Evolutionary conservation across 2,888 invertebrate species (phyloP).

Genomic region (Thalpophila matura): DNA sequence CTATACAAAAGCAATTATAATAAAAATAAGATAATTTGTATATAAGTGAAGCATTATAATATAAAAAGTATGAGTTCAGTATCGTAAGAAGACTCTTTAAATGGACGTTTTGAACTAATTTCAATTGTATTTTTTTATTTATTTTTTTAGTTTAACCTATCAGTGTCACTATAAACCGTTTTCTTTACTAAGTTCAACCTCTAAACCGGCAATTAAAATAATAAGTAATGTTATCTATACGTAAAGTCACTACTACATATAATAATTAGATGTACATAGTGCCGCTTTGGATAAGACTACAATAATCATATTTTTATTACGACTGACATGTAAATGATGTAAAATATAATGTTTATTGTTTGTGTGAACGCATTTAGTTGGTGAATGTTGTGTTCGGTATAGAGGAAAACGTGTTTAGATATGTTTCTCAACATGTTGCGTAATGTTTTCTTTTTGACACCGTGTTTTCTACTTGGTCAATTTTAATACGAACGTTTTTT

Average conservation of each 20-base stretch:
- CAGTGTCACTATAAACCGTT: not conserved
- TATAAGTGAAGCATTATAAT: too few relatives aligned
- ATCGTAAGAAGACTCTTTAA: too few relatives aligned
- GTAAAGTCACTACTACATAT: slow-evolving; percentile 64
- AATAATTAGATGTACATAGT: slow-evolving; percentile 68
- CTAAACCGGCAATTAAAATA: slow-evolving; percentile 35
- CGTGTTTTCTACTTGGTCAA: slow-evolving; percentile 14
- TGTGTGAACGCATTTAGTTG: slow-evolving; percentile 76
- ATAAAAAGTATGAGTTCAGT: too few relatives aligned
- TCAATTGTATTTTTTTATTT: too few relatives aligned
- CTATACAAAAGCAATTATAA: too few relatives aligned
- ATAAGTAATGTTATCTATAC: slow-evolving; percentile 55
- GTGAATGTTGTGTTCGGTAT: slow-evolving; percentile 72
- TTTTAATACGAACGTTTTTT: slow-evolving; percentile 7
- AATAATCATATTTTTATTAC: slow-evolving; percentile 80
- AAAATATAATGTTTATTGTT: slow-evolving; percentile 67
- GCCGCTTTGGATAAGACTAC: slow-evolving; percentile 69
- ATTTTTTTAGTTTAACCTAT: not conserved
- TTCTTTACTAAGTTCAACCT: slow-evolving; percentile 22
- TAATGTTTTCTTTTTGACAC: not conserved
- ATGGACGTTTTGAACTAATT: too few relatives aligned
- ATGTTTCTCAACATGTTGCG: not conserved
- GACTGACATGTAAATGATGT: slow-evolving; percentile 86
- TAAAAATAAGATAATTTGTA: too few relatives aligned
- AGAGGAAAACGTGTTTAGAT: not conserved